These are phyloP conservation scores for Limnephilus auricula DNA, from an alignment of 2,888 invertebrate species.

Conservation along the genomic window DNA sequence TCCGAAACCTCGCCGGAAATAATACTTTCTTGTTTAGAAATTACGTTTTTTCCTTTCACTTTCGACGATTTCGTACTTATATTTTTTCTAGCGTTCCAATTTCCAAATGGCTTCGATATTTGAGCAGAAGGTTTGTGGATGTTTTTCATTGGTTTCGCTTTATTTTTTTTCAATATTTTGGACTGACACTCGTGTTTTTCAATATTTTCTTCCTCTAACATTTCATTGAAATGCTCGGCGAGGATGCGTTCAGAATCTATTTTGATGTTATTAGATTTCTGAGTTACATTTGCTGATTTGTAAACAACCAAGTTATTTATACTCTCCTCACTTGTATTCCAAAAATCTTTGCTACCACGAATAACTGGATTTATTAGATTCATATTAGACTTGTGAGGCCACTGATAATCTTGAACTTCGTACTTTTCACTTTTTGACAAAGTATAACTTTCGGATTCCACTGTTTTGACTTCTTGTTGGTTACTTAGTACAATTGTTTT, in stretches of 20 bases:
- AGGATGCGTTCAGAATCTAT: conserved; percentile 47
- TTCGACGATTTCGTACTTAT: conserved; percentile 10
- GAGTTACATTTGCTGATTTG: neutral
- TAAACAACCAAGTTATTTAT: neutral
- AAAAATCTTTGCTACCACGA: neutral
- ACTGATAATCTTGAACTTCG: neutral
- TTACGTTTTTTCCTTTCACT: neutral
- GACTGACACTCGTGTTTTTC: neutral
- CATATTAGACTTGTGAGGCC: neutral
- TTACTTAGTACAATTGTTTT: conserved; percentile 27
- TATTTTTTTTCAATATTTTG: neutral
- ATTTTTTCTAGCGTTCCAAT: conserved; percentile 50
- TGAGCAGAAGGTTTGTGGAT: neutral
- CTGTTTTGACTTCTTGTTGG: conserved; percentile 15
- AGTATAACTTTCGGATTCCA: conserved; percentile 2
- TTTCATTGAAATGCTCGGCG: conserved; percentile 45
- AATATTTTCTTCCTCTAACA: conserved; percentile 27
- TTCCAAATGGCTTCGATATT: conserved; percentile 38
- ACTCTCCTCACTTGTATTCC: conserved; percentile 27
- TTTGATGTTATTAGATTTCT: neutral
- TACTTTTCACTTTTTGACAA: neutral
- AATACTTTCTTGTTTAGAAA: neutral
- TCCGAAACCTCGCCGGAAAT: neutral
- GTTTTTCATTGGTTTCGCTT: neutral
- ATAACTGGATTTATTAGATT: neutral